A percentile compares a stretch with the other conserved stretches of the same genome.
Conservation (phyloP, 1,140 invertebrate genomes). For the Cyrtorhinus lividipennis region DNA sequence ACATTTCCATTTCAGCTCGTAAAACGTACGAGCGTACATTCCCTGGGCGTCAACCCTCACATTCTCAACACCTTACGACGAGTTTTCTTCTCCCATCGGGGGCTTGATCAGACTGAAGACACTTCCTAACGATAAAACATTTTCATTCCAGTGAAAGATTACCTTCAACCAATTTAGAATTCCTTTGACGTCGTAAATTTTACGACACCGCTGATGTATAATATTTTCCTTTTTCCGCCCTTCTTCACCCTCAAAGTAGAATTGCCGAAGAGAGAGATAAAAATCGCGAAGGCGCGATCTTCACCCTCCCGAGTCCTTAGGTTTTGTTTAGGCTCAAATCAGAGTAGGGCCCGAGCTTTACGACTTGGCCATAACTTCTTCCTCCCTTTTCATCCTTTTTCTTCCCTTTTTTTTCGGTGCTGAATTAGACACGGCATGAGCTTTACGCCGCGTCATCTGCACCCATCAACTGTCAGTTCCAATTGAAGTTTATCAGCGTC, state of each 20-base stretch:
- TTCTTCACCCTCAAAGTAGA: background rate
- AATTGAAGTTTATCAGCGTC: slow-evolving; percentile 8
- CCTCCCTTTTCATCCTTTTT: background rate
- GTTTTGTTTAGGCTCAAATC: slow-evolving; percentile 7
- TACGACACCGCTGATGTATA: background rate
- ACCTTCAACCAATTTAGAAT: background rate
- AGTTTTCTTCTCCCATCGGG: no score
- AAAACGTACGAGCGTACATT: no score
- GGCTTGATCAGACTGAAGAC: no score
- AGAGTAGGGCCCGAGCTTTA: background rate
- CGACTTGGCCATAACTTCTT: background rate
- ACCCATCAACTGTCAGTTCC: slow-evolving; percentile 6
- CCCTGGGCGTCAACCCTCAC: no score
- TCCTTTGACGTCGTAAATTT: background rate
- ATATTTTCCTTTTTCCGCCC: background rate
- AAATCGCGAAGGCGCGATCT: background rate
- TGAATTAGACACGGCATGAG: background rate
- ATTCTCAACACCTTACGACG: no score
- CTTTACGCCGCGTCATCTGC: background rate
- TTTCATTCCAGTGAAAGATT: background rate
- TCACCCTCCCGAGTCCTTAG: background rate
- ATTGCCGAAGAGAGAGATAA: background rate
- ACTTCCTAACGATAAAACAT: no score
- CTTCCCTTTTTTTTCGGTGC: background rate
- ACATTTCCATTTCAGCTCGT: no score